Base-by-base conservation (phyloP, 2,113 vertebrate genomes). In the Phylloscopus whistleri region DNA sequence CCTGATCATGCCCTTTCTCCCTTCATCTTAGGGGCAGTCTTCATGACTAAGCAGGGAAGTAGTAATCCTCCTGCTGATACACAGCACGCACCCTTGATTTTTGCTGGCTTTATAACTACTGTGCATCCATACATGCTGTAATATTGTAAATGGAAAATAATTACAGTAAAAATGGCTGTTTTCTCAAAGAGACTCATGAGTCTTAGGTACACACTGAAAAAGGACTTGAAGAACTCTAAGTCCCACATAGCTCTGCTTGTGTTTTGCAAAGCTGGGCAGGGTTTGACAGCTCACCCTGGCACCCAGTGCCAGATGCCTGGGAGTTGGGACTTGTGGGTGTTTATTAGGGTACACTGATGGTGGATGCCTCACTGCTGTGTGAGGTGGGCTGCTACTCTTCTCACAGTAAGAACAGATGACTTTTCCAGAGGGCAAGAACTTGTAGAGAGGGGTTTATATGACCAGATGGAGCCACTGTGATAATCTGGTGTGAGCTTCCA, bases 401-500 rank as follows among this genome's bases (percentile, higher is more conserved):
- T 72, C 48, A 31, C 62, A 53, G 33, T 2, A 46, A 46, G 72
- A 87, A 55, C 59, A 84, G 81, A 48, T 6, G 33, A 66, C 8
- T 55, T 74, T 64, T 91, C 33, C 35, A 84, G 35, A 66, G 81
- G 66, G 41, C 43, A 73, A 80, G 72, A 68, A 51, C 85, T 77
- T 80, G 55, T 23, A 58, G 16, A 77, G 30, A 55, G 23, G 0
- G 3, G 11, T 51, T 86, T 79, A 51, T 63, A 43, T 43, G 52
- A 74, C 86, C 88, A 94, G 76, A 86, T 88, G 88, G 79, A 84
- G 39, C 23, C 48, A 48, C 63, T 77, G 46, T 62, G 48, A 70
- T 92, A 77, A 89, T 95, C 55, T 94, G 44, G 48, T 85, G 41
- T 66, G 43, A 81, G 21, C 41, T 92, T 67, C 43, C 59, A 92